phyloP scores from a whole-genome alignment of 2,888 invertebrate species.

The Fragum sueziense region DNA sequence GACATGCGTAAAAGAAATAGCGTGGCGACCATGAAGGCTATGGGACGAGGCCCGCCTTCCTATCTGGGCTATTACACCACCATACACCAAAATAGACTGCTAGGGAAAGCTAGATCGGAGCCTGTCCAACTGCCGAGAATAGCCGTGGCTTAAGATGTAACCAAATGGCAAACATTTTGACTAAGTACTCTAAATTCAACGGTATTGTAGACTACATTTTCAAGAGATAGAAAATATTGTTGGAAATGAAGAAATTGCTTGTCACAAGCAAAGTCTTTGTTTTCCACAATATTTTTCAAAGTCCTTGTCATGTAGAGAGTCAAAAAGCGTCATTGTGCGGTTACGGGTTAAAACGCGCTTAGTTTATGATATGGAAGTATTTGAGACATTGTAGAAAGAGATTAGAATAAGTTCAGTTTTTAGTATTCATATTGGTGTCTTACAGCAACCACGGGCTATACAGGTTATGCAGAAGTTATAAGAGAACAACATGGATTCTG shows the following conservation, averaged over 20 bases:
- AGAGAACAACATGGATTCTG: too few relatives aligned
- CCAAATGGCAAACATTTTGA: not conserved
- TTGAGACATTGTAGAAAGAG: not conserved
- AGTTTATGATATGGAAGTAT: not conserved
- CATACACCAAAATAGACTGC: slow-evolving; percentile 51
- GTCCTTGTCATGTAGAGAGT: too few relatives aligned
- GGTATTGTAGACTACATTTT: too few relatives aligned
- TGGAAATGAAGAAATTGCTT: too few relatives aligned
- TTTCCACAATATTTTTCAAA: too few relatives aligned
- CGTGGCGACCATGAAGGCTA: slow-evolving; percentile 35
- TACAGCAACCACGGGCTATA: too few relatives aligned
- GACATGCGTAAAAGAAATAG: slow-evolving; percentile 29
- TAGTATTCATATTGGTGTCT: too few relatives aligned
- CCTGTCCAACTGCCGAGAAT: slow-evolving; percentile 48
- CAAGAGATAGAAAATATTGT: too few relatives aligned
- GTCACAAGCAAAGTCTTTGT: too few relatives aligned
- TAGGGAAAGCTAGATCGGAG: slow-evolving; percentile 25
- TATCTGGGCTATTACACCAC: slow-evolving; percentile 59
- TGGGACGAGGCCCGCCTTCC: slow-evolving; percentile 57
- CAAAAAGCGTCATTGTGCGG: too few relatives aligned
- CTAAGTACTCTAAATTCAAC: not conserved
- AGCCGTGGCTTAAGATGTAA: slow-evolving; percentile 19
- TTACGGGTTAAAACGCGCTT: too few relatives aligned
- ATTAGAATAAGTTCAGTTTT: not conserved
- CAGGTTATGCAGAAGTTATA: too few relatives aligned